A percentile compares a stretch with the other conserved stretches of the same genome.
phyloP scores from a whole-genome alignment of 2,113 vertebrate genomes.

The Rhinolophus sinicus region DNA sequence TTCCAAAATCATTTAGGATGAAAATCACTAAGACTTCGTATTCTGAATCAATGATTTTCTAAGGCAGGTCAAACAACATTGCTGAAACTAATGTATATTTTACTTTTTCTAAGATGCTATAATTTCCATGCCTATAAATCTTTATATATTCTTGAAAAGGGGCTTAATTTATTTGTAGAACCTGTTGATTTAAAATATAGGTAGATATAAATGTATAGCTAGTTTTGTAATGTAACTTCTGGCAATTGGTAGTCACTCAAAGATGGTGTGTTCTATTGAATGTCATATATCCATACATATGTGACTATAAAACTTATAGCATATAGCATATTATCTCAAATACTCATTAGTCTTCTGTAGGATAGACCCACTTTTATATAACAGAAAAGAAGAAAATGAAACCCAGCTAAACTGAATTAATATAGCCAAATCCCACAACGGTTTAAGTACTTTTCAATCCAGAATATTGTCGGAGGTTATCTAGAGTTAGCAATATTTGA shows the following conservation, averaged over 20 bases:
- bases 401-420: not conserved
- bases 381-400: not conserved
- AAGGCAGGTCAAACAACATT: not conserved
- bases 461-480: not conserved
- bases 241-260: not conserved
- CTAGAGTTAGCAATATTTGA: not conserved
- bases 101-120: not conserved
- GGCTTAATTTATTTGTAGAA: not conserved
- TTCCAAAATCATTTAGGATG: constrained; percentile 1
- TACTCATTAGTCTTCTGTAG: not conserved
- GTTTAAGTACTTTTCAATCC: not conserved
- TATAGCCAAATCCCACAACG: not conserved
- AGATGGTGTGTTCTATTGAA: not conserved
- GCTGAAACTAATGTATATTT: not conserved
- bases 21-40: not conserved
- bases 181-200: not conserved
- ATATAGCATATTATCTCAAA: not conserved
- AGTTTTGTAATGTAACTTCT: not conserved
- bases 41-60: not conserved
- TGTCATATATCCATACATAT: not conserved
- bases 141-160: not conserved
- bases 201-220: not conserved
- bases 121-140: not conserved
- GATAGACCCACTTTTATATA: not conserved
- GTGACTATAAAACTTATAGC: not conserved